Conservation (phyloP, 2,888 invertebrate species). For the Crematogaster levior region DNA sequence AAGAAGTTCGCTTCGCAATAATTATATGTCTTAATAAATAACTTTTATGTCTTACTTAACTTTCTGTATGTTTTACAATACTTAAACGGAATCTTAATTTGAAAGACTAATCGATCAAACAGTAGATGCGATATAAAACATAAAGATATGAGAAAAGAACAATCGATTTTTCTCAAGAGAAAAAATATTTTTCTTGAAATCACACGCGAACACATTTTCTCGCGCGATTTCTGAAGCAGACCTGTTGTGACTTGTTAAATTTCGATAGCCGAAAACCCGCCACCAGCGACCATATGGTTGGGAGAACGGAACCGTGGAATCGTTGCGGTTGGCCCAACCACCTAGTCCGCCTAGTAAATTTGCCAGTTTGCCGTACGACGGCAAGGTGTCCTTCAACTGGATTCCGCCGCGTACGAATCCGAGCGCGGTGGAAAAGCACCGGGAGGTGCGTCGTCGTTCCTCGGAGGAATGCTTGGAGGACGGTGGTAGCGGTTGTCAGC, state of each 20-base stretch:
- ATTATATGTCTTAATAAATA: neutral
- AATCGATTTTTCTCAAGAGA: neutral
- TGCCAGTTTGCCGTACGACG: conserved; percentile 90
- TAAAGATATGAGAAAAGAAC: neutral
- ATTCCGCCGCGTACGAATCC: conserved; percentile 90
- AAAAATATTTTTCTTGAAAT: neutral
- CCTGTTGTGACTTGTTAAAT: conserved; percentile 23
- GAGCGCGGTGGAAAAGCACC: conserved; percentile 88
- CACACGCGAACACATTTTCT: neutral
- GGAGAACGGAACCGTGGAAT: conserved; percentile 87
- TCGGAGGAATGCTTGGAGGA: conserved; percentile 79
- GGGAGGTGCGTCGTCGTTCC: conserved; percentile 91
- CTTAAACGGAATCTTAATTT: neutral
- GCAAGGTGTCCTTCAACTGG: conserved; percentile 86
- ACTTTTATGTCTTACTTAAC: neutral
- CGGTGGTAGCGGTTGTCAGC: conserved; percentile 53
- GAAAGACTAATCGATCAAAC: neutral
- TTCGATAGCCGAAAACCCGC: conserved; percentile 90
- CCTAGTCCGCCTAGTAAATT: conserved; percentile 89
- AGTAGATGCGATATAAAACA: neutral
- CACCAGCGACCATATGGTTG: conserved; percentile 92
- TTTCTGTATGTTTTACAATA: neutral
- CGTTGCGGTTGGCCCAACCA: conserved; percentile 86
- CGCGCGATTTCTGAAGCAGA: neutral
- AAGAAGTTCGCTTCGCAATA: neutral